Evolutionary conservation across 1,140 invertebrate species (phyloP).

Genomic region (Radopholus similis): DNA sequence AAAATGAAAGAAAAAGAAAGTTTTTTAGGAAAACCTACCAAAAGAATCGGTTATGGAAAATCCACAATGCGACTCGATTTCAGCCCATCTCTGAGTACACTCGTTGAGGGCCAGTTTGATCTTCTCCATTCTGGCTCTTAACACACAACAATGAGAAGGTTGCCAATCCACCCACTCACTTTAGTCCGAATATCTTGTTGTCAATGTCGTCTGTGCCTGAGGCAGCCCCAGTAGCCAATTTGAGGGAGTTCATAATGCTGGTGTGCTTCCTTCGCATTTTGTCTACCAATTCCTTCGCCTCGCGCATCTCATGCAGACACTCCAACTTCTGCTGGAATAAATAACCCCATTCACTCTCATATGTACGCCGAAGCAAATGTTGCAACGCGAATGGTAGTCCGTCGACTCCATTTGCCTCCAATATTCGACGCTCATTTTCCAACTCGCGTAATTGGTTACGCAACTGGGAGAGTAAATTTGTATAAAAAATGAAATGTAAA

Average conservation of each 20-base stretch:
- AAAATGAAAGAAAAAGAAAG: conserved; percentile 14
- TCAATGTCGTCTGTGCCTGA: conserved; percentile 55
- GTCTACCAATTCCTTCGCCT: conserved; percentile 56
- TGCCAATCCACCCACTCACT: conserved; percentile 33
- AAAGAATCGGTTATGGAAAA: conserved; percentile 50
- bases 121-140: conserved; percentile 56
- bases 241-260: conserved; percentile 52
- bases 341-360: conserved; percentile 50
- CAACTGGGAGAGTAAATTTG: conserved; percentile 44
- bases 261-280: conserved; percentile 52
- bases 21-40: conserved; percentile 25
- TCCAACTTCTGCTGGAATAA: conserved; percentile 48
- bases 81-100: conserved; percentile 49
- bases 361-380: conserved; percentile 51
- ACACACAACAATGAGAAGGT: neutral
- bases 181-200: conserved; percentile 52
- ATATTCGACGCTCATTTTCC: conserved; percentile 25
- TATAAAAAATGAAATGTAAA: neutral
- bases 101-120: conserved; percentile 51
- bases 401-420: neutral
- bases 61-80: conserved; percentile 54
- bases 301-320: conserved; percentile 55
- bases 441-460: conserved; percentile 48
- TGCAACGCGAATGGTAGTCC: conserved; percentile 43
- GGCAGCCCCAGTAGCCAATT: conserved; percentile 55